Evolutionary conservation across 2,797 vertebrate genomes (phyloP).

Genomic region (Jordanella pulchra): DNA sequence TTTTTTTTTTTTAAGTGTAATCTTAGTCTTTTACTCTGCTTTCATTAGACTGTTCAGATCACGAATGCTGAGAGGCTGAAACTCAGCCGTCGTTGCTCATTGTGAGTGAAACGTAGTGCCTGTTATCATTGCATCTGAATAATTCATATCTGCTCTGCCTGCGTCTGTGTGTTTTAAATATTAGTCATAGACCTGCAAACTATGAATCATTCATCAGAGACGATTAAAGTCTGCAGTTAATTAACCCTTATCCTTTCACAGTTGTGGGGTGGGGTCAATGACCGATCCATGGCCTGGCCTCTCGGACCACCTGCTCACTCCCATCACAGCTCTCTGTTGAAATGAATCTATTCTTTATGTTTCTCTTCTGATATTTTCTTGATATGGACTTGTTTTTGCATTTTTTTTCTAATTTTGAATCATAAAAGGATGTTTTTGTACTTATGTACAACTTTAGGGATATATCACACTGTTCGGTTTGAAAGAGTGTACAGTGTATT

Average conservation of each 20-base stretch:
- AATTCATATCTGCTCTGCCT: slow-evolving; percentile 68
- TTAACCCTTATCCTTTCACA: slow-evolving; percentile 75
- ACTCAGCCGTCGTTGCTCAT: slow-evolving; percentile 37
- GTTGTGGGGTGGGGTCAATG: slow-evolving; percentile 54
- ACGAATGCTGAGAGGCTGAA: slow-evolving; percentile 35
- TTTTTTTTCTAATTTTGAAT: slow-evolving; percentile 15
- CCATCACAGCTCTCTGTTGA: slow-evolving; percentile 27
- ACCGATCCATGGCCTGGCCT: slow-evolving; percentile 59
- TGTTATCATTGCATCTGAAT: slow-evolving; percentile 64
- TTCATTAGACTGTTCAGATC: slow-evolving; percentile 11
- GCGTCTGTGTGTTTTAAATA: slow-evolving; percentile 71
- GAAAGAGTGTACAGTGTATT: slow-evolving; percentile 53
- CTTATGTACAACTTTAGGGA: slow-evolving; percentile 13
- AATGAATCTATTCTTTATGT: background rate
- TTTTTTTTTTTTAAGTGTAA: background rate
- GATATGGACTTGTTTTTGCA: background rate
- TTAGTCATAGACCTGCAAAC: slow-evolving; percentile 60
- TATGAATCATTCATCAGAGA: slow-evolving; percentile 81
- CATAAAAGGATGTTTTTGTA: slow-evolving; percentile 4
- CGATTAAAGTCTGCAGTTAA: slow-evolving; percentile 78
- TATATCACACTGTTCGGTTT: slow-evolving; percentile 26
- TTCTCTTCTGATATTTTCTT: background rate
- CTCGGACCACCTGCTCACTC: slow-evolving; percentile 64
- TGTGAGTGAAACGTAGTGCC: slow-evolving; percentile 52
- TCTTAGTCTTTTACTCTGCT: slow-evolving; percentile 10